Base-by-base conservation (phyloP, 2,113 vertebrate species). In the Oriolus oriolus region DNA sequence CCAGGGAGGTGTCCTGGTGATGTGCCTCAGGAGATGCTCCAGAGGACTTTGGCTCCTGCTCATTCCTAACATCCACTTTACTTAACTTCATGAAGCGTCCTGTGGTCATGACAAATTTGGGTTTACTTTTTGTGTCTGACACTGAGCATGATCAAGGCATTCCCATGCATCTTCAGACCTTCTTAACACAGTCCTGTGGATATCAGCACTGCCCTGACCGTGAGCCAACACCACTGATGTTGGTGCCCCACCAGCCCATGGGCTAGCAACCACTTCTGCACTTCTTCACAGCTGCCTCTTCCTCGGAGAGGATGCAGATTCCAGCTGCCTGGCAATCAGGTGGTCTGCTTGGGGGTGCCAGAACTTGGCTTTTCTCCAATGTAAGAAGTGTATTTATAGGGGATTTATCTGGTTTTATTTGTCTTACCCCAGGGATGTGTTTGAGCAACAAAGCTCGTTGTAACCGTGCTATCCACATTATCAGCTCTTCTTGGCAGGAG, bases 401-500 rank as follows among this genome's bases (percentile, higher is more conserved):
- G 35, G 6, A 24, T 16, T 53, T 24, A 53, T 80, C 87, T 87
- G 47, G 4, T 89, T 91, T 70, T 74, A 41, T 95, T 92, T 94
- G 42, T 54, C 64, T 84, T 89, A 77, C 59, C 45, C 26, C 22
- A 39, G 68, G 84, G 63, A 61, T 42, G 41, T 61, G 50, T 90
- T 92, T 73, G 19, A 89, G 83, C 52, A 95, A 66, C 73, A 94
- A 78, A 84, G 11, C 73, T 78, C 47, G 5, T 30, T 57, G 69
- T 81, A 84, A 63, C 42, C 7, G 1, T 73, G 31, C 45, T 94
- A 49, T 71, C 50, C 80, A 39, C 56, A n/a, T 71, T 84, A 93
- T 81, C 74, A 75, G 56, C 26, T 70, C 49, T 84, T 89, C 24
- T 87, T 96, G 93, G 92, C 90, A 82, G 64, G 35, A 30, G 39